phyloP scores from a whole-genome alignment of 2,113 vertebrate species.

The Saccopteryx leptura region DNA sequence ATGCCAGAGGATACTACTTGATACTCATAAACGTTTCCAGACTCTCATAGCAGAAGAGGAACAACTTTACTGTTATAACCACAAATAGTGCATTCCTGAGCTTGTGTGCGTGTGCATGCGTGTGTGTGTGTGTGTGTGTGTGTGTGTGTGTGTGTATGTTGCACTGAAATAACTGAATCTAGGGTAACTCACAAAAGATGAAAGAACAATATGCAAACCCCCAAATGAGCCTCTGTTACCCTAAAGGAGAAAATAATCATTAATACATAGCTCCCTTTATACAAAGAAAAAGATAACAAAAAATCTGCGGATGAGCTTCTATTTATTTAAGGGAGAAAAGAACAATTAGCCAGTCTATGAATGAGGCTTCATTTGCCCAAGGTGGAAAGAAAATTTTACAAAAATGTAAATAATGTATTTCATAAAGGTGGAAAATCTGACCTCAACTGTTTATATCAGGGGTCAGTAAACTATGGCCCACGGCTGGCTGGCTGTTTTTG shows the following conservation, averaged over 20 bases:
- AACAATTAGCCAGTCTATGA: background rate
- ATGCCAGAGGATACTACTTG: background rate
- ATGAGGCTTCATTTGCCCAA: background rate
- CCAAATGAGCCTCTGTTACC: accelerated
- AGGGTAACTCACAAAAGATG: background rate
- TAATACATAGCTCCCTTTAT: background rate
- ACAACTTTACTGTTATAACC: background rate
- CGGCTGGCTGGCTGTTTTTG: background rate
- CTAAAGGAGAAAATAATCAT: background rate
- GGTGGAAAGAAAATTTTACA: background rate
- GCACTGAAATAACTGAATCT: accelerated
- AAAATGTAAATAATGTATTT: background rate
- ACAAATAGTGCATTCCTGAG: conserved; percentile 64
- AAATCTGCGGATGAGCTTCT: accelerated
- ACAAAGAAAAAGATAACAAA: background rate
- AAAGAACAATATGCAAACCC: background rate
- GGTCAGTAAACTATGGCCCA: background rate
- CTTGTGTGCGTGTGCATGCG: background rate
- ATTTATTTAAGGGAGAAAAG: background rate
- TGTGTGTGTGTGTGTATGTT: background rate
- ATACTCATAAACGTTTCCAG: conserved; percentile 65
- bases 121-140: background rate
- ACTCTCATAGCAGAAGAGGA: background rate
- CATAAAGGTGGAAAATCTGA: background rate
- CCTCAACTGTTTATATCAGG: background rate